Base-by-base conservation (phyloP, 2,888 invertebrate species). In the Bibio marci region DNA sequence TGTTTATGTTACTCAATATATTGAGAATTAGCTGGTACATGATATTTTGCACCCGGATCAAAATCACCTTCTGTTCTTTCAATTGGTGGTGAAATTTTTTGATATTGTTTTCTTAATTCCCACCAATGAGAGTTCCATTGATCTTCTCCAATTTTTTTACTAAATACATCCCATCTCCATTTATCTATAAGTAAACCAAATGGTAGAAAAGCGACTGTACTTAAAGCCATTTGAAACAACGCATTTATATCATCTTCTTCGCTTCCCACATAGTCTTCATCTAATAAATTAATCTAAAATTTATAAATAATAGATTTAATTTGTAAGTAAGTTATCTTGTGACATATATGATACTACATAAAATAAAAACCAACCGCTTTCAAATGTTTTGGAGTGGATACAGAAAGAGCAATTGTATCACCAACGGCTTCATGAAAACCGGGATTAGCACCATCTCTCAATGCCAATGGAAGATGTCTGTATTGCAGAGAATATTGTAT, bases 361-460 rank as follows among this genome's bases (percentile, higher is more conserved):
- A 6, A 22, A 22, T 22, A 22, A 6, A 6, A 6, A 8, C 22
- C 4, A 22, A 45, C 41, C 43, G 51, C 52, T 34, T 52, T 30
- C 31, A 62, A 47, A 50, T 63, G 62, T 26, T 52, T 49, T 2
- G 60, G 57, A 7, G 57, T 59, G 4, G 55, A 47, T 2, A 62
- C 64, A 0, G 65, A 63, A 3, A 66, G 46, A 6, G 64, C 61
- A n/a, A 67, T 56, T 3, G 60, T 58, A 46, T 67, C 66, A 0
- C 67, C 67, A 15, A 67, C 53, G 4, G 64, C 64, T 50, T 66
- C 66, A 46, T 66, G 66, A 57, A 87, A 87, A 48, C 86, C 88
- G 76, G 64, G 71, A 49, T 77, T 71, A 0, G 76, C 76, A 31
- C 87, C 87, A 15, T 67, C 71, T 47, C 79, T 71, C 53, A 76